A percentile compares a stretch with the other conserved stretches of the same genome.
These are phyloP conservation scores for Xenotilapia flavipinnis DNA, from an alignment of 2,113 vertebrate species.

Conservation along the genomic window DNA sequence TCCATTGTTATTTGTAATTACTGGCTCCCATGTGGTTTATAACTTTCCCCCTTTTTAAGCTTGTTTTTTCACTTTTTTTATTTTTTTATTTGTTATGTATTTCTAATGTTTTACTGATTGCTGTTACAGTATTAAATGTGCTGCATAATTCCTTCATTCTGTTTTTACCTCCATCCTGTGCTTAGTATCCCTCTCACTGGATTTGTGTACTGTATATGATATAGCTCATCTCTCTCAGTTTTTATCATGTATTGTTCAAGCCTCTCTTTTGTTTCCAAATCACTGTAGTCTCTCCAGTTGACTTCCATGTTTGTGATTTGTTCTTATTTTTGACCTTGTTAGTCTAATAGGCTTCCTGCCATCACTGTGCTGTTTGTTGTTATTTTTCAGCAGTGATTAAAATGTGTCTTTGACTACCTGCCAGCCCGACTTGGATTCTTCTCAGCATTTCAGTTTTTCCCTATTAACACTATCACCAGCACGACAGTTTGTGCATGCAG, in stretches of 20 bases:
- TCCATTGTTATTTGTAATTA: neutral
- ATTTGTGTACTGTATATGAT: neutral
- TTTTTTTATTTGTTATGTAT: neutral
- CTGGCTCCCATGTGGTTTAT: neutral
- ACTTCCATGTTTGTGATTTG: neutral
- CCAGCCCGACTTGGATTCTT: neutral
- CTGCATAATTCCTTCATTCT: neutral
- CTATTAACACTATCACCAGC: neutral
- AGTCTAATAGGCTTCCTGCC: neutral
- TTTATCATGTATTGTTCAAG: neutral
- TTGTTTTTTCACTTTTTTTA: neutral
- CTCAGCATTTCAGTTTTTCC: neutral
- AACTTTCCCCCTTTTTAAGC: neutral
- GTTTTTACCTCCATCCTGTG: neutral
- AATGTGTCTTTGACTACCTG: neutral
- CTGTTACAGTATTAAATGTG: neutral
- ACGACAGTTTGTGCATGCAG: neutral
- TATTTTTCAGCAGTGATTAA: neutral
- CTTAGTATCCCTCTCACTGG: neutral
- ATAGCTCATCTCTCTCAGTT: neutral
- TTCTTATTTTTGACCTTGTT: neutral
- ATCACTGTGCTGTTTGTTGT: neutral
- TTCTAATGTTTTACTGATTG: neutral
- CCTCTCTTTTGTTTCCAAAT: neutral
- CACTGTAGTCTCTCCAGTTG: neutral